Evolutionary conservation across 2,113 vertebrate genomes (phyloP).

Genomic region (Ptychochromis oligacanthus): DNA sequence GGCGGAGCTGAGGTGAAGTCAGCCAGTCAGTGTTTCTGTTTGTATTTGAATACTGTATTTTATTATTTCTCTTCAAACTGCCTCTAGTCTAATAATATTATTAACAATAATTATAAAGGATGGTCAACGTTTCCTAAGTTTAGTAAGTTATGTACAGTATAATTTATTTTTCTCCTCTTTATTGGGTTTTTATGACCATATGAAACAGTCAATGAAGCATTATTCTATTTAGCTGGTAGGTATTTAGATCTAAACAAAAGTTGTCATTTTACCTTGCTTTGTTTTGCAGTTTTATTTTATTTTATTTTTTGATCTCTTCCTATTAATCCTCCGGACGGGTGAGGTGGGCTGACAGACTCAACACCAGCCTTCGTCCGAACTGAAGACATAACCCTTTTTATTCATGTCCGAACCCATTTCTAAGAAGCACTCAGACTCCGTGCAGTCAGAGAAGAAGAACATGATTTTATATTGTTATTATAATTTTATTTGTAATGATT

Average conservation of each 20-base stretch:
- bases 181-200: slow-evolving; percentile 85
- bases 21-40: slow-evolving; percentile 88
- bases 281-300: slow-evolving; percentile 58
- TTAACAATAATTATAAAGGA: slow-evolving; percentile 93
- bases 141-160: slow-evolving; percentile 99
- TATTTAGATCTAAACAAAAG: slow-evolving; percentile 84
- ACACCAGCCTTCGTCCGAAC: slow-evolving; percentile 56
- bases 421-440: slow-evolving; percentile 94
- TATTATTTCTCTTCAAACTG: slow-evolving; percentile 89
- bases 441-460: slow-evolving; percentile 83
- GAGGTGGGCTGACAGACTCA: slow-evolving; percentile 82
- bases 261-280: slow-evolving; percentile 79
- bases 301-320: slow-evolving; percentile 74
- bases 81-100: slow-evolving; percentile 96
- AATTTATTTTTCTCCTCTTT: slow-evolving; percentile 95
- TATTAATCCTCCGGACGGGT: slow-evolving; percentile 80
- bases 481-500: slow-evolving; percentile 78
- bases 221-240: slow-evolving; percentile 90
- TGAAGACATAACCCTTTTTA: slow-evolving; percentile 71
- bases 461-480: slow-evolving; percentile 64
- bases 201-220: slow-evolving; percentile 88
- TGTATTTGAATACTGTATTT: slow-evolving; percentile 93
- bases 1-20: slow-evolving; percentile 85
- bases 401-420: slow-evolving; percentile 88
- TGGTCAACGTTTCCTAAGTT: slow-evolving; percentile 93